phyloP scores from a whole-genome alignment of 2,888 invertebrate genomes.

The Thelaira solivaga region DNA sequence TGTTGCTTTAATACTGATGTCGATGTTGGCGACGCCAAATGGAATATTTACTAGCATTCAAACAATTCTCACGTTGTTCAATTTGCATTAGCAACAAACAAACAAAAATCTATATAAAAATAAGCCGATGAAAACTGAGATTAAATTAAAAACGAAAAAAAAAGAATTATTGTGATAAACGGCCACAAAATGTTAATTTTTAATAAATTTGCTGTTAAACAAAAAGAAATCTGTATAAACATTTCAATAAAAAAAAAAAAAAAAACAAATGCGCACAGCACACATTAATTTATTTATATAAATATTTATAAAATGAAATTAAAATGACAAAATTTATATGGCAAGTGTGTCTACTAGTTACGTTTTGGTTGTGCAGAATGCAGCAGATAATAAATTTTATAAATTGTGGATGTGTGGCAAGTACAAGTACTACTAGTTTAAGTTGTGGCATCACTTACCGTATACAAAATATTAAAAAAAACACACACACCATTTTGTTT shows the following conservation, averaged over 20 bases:
- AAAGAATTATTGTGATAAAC: conserved; percentile 53
- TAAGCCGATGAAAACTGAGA: conserved; percentile 18
- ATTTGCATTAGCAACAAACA: no score
- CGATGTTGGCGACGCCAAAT: no score
- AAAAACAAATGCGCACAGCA: no score
- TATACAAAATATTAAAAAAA: no score
- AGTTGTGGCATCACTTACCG: conserved; percentile 22
- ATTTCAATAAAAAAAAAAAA: conserved; percentile 34
- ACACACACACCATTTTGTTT: conserved; percentile 18
- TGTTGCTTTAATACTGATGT: no score
- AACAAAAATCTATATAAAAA: no score
- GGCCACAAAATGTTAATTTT: conserved; percentile 45
- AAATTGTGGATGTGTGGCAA: conserved; percentile 38
- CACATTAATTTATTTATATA: neutral
- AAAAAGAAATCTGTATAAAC: conserved; percentile 35
- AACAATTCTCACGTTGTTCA: no score
- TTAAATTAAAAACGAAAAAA: conserved; percentile 41
- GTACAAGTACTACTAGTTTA: conserved; percentile 35
- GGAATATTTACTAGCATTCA: no score
- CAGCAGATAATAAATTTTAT: conserved; percentile 33
- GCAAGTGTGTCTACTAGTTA: conserved; percentile 23
- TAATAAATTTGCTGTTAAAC: conserved; percentile 40
- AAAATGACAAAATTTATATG: conserved; percentile 3
- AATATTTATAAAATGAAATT: neutral
- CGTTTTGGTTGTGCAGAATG: conserved; percentile 18